These are phyloP conservation scores for Microctonus aethiopoides DNA, from an alignment of 2,888 invertebrate species.

Conservation along the genomic window DNA sequence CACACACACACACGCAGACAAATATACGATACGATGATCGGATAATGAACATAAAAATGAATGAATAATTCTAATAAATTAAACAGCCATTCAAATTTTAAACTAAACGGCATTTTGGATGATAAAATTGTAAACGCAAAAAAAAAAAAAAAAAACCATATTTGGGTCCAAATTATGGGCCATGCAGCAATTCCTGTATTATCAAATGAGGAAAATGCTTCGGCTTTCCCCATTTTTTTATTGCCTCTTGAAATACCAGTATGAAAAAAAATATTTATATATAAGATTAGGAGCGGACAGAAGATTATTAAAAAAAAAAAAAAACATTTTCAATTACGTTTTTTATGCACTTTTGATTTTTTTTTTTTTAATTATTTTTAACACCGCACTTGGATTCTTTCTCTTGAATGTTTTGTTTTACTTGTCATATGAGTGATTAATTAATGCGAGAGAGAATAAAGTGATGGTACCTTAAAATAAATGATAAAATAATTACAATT, in stretches of 20 bases:
- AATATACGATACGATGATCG: background rate
- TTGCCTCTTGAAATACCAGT: background rate
- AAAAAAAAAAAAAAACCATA: background rate
- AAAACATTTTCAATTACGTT: background rate
- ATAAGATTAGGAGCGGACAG: background rate
- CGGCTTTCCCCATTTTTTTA: background rate
- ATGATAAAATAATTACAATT: conserved; percentile 36
- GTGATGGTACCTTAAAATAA: background rate
- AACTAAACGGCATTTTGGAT: background rate
- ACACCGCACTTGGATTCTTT: background rate
- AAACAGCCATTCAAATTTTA: background rate
- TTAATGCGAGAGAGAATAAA: background rate
- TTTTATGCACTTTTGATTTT: background rate
- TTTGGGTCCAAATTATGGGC: background rate
- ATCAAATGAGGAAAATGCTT: background rate
- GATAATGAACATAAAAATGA: background rate
- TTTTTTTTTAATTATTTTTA: background rate
- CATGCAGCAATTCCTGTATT: background rate
- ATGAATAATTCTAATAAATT: background rate
- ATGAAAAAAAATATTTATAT: background rate
- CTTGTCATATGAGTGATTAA: background rate
- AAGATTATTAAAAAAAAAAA: background rate
- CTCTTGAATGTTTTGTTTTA: background rate
- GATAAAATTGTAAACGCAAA: background rate
- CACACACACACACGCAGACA: background rate